These are phyloP conservation scores for Aleadryas rufinucha DNA, from an alignment of 2,113 vertebrate species.

Conservation along the genomic window DNA sequence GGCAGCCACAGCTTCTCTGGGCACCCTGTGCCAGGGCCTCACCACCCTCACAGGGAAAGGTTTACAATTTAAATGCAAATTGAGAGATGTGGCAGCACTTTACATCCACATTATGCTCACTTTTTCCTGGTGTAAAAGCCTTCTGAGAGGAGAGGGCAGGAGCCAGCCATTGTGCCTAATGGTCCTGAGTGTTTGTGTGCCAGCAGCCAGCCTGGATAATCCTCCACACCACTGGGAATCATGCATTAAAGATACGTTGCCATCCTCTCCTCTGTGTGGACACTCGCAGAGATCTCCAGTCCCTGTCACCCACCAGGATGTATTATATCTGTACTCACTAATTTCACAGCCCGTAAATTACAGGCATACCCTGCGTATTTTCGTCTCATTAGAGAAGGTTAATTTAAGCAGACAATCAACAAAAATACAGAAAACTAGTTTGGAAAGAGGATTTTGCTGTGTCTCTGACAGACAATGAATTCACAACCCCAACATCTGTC, in stretches of 20 bases:
- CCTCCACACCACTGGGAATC: neutral
- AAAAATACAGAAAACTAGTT: slow-evolving; percentile 63
- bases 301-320: slow-evolving; percentile 54
- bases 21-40: neutral
- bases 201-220: neutral
- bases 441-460: slow-evolving; percentile 48
- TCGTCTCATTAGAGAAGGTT: slow-evolving; percentile 74
- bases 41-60: rapidly evolving
- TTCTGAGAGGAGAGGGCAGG: neutral
- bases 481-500: slow-evolving; percentile 70
- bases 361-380: slow-evolving; percentile 52
- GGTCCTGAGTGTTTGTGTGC: neutral
- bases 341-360: slow-evolving; percentile 74
- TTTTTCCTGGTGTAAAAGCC: neutral
- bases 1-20: neutral
- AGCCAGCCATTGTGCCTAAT: neutral
- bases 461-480: slow-evolving; percentile 63
- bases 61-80: neutral
- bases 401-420: slow-evolving; percentile 76
- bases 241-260: neutral
- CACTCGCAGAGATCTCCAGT: neutral
- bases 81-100: neutral
- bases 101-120: neutral
- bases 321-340: slow-evolving; percentile 58
- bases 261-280: neutral